Conservation (phyloP, 2,888 invertebrate genomes). For the Polyommatus iphigenia region DNA sequence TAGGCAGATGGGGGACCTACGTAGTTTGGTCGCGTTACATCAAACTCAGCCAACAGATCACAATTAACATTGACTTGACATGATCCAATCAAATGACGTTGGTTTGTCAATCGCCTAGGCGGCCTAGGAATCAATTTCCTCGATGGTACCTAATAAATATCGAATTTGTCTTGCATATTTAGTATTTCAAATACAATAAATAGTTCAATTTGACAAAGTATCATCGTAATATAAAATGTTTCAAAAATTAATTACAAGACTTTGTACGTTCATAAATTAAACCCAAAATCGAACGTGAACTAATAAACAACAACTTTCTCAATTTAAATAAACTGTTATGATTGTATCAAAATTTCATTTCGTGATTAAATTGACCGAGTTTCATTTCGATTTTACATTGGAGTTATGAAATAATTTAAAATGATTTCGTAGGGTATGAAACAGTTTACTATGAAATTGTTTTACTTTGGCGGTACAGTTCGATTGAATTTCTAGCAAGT, state of each 20-base stretch:
- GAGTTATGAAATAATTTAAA: not conserved
- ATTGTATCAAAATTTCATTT: constrained; percentile 7
- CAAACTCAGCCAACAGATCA: too few relatives aligned
- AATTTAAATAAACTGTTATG: constrained; percentile 9
- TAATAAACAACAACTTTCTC: constrained; percentile 1
- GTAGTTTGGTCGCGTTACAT: too few relatives aligned
- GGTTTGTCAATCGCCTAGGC: too few relatives aligned
- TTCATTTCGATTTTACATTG: not conserved
- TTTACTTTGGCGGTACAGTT: not conserved
- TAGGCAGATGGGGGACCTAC: too few relatives aligned
- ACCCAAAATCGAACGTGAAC: not conserved
- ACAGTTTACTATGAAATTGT: not conserved
- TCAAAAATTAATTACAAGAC: not conserved
- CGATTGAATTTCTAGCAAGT: constrained; percentile 3
- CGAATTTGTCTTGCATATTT: not conserved
- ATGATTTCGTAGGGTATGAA: not conserved
- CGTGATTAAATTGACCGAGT: constrained; percentile 13
- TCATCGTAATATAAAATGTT: not conserved
- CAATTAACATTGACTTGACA: too few relatives aligned
- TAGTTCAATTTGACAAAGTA: too few relatives aligned
- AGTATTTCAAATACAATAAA: too few relatives aligned
- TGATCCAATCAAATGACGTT: too few relatives aligned
- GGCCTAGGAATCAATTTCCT: too few relatives aligned
- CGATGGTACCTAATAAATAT: too few relatives aligned
- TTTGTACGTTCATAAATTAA: not conserved